Evolutionary conservation across 1,140 invertebrate genomes (phyloP).

Genomic region (Ladona fulva): DNA sequence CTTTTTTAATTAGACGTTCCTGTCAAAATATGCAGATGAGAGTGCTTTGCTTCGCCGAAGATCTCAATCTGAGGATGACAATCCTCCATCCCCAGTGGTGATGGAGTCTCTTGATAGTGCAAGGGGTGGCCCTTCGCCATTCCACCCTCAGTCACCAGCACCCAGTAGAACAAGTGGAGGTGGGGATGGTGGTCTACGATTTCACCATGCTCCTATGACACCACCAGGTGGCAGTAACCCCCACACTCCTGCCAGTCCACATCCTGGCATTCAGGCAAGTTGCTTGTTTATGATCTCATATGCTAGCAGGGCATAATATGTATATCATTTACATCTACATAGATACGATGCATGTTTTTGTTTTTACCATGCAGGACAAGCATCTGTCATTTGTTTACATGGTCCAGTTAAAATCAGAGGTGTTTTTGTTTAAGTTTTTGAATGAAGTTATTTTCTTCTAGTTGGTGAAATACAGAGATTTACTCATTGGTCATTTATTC

Average conservation of each 20-base stretch:
- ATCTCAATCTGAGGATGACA: conserved; percentile 89
- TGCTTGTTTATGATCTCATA: too few species aligned
- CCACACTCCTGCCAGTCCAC: conserved; percentile 77
- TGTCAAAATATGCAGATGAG: conserved; percentile 90
- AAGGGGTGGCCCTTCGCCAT: conserved; percentile 35
- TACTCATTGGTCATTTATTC: too few species aligned
- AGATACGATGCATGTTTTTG: too few species aligned
- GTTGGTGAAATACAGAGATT: too few species aligned
- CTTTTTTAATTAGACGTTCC: conserved; percentile 54
- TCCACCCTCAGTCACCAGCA: conserved; percentile 52
- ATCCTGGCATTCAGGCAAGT: conserved; percentile 47
- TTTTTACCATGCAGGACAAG: too few species aligned
- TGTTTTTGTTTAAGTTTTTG: too few species aligned
- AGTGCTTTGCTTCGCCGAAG: conserved; percentile 61
- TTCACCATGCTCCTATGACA: conserved; percentile 61
- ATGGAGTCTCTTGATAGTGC: conserved; percentile 48
- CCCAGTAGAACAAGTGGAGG: not conserved
- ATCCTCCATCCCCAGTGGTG: conserved; percentile 85
- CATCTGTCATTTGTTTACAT: too few species aligned
- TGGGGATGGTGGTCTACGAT: conserved; percentile 53
- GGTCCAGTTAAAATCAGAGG: too few species aligned
- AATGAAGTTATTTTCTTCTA: too few species aligned
- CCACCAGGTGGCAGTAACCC: conserved; percentile 76
- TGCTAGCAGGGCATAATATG: too few species aligned
- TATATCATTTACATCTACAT: too few species aligned